These are phyloP conservation scores for Peribatodes rhomboidaria DNA, from an alignment of 2,888 invertebrate genomes.

Conservation along the genomic window DNA sequence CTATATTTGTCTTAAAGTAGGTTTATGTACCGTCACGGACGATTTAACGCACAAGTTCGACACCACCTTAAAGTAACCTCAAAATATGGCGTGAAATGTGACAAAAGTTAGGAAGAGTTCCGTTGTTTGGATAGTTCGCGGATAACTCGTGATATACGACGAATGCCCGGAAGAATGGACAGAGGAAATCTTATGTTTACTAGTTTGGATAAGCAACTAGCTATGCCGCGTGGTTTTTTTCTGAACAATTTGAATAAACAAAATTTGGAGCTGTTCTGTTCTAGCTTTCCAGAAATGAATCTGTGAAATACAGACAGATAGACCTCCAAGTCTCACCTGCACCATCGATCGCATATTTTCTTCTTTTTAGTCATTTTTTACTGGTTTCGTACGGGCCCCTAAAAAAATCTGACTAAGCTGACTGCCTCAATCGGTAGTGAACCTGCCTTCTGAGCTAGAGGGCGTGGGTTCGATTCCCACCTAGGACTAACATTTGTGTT, in stretches of 20 bases:
- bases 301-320: too few species aligned
- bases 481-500: too few species aligned
- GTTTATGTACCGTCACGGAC: conserved; percentile 40
- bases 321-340: too few species aligned
- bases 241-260: not conserved
- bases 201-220: not conserved
- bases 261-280: too few species aligned
- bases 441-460: too few species aligned
- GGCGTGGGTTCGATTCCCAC: too few species aligned
- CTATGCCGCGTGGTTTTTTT: not conserved
- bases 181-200: conserved; percentile 18
- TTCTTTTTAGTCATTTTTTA: too few species aligned
- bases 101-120: conserved; percentile 35
- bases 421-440: too few species aligned
- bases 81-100: conserved; percentile 44
- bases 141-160: conserved; percentile 33
- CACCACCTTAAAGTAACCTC: conserved; percentile 46
- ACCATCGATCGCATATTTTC: too few species aligned
- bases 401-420: too few species aligned
- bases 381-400: too few species aligned
- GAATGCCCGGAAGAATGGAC: conserved; percentile 24
- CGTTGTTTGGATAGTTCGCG: conserved; percentile 31
- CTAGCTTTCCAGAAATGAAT: too few species aligned
- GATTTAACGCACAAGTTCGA: conserved; percentile 49
- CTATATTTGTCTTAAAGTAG: conserved; percentile 13